Conservation (phyloP, 1,140 invertebrate species). For the Pseudomyrmex sp. region DNA sequence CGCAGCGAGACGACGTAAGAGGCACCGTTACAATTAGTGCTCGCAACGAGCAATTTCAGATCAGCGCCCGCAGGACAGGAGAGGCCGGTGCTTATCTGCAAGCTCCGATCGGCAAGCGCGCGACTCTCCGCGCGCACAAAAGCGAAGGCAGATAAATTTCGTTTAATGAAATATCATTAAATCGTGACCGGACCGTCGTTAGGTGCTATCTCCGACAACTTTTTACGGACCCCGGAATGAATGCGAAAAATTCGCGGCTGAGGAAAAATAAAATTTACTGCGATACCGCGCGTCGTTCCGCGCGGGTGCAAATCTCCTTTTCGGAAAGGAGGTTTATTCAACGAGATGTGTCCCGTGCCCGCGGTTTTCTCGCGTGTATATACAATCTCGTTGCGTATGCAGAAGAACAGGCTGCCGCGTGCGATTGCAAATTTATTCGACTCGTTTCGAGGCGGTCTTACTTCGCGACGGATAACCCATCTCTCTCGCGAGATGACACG, state of each 20-base stretch:
- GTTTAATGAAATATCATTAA: slow-evolving; percentile 59
- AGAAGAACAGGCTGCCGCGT: neutral
- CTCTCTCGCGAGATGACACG: slow-evolving; percentile 46
- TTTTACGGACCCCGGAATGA: slow-evolving; percentile 33
- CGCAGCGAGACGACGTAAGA: slow-evolving; percentile 43
- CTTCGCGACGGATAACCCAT: neutral
- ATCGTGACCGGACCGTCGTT: slow-evolving; percentile 34
- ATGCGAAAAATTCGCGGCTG: slow-evolving; percentile 39
- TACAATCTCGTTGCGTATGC: slow-evolving; percentile 6
- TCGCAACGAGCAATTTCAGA: slow-evolving; percentile 57
- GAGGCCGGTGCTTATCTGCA: slow-evolving; percentile 40
- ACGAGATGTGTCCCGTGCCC: neutral
- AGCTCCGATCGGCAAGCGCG: slow-evolving; percentile 36
- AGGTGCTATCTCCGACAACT: slow-evolving; percentile 32
- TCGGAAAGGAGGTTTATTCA: neutral
- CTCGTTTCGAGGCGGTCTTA: slow-evolving; percentile 6
- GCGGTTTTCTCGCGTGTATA: neutral
- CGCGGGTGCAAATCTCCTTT: slow-evolving; percentile 28
- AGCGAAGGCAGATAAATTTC: slow-evolving; percentile 54
- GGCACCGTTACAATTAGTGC: slow-evolving; percentile 63
- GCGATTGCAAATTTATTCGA: slow-evolving; percentile 53
- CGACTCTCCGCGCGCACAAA: slow-evolving; percentile 5
- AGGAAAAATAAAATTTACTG: slow-evolving; percentile 46
- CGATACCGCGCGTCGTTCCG: slow-evolving; percentile 3
- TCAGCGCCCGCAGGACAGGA: slow-evolving; percentile 41